Evolutionary conservation across 2,888 invertebrate species (phyloP), one percentile per base, ranked within the genome.

Genomic region (Amorpha juglandis): DNA sequence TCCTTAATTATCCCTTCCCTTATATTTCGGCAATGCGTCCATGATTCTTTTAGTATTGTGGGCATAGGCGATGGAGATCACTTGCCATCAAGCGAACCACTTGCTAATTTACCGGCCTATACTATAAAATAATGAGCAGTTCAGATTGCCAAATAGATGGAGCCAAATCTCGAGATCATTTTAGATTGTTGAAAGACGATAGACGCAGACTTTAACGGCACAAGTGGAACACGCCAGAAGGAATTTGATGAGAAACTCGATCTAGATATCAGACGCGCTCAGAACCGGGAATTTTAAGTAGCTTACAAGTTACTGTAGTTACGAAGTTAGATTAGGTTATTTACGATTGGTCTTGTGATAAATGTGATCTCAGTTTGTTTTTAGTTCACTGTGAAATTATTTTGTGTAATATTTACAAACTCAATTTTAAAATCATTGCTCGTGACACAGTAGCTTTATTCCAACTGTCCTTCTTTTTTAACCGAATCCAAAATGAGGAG

Each of bases 231-330:
- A 42, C 19, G 42, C 42, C 58, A 58, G 38, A 58, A 58, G 58
- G 58, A 58, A 42, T 58, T 58, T 58, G 58, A 58, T 58, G 58
- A 11, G 42, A 42, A 42, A 64, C 55, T 55, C 33, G 45, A 64
- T 64, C 64, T 19, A 55, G 47, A 53, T 64, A 33, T 42, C 51
- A 51, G 35, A 21, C 38, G 51, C 27, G 51, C 27, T 48, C 52
- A 21, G 21, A 53, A 45, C 53, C 42, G 55, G 51, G 64, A 64
- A 64, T 64, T 64, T 55, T 55, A 64, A 64, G 55, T 64, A 47
- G 45, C 55, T 64, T 55, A 64, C 47, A 45, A 64, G 51, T 52
- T 52, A 52, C 51, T 19, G 38, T 63, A 42, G 19, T 58, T 58
- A 0, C 12, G 19, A 58, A 58, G 38, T 58, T 42, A 58, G 58